Evolutionary conservation across 2,888 invertebrate genomes (phyloP).

Genomic region (Venusia cambrica): DNA sequence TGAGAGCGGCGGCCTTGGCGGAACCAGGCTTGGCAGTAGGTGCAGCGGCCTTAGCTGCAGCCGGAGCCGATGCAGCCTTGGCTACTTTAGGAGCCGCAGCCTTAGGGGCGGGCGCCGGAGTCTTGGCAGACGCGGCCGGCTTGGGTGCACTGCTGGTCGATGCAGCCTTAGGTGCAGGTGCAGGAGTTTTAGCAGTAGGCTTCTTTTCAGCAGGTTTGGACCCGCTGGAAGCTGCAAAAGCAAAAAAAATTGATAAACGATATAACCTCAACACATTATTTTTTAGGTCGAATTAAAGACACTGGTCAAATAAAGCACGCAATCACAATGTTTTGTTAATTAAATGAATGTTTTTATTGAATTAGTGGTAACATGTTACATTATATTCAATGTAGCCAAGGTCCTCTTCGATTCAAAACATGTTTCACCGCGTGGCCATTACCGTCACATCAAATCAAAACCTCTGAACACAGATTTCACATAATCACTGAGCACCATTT

Average conservation of each 20-base stretch:
- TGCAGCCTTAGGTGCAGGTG: constrained; percentile 68
- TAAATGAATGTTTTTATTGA: too few species aligned
- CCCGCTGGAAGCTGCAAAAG: constrained; percentile 54
- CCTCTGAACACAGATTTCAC: constrained; percentile 9
- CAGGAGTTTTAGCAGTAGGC: constrained; percentile 66
- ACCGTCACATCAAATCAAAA: constrained; percentile 32
- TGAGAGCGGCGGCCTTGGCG: constrained; percentile 74
- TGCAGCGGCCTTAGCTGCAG: constrained; percentile 66
- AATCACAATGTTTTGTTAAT: background rate
- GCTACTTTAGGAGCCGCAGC: constrained; percentile 71
- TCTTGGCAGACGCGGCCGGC: constrained; percentile 62
- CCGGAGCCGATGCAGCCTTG: constrained; percentile 70
- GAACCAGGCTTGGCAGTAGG: constrained; percentile 77
- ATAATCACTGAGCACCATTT: constrained; percentile 2
- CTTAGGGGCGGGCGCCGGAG: constrained; percentile 68
- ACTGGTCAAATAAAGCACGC: constrained; percentile 1
- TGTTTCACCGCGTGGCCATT: constrained; percentile 57
- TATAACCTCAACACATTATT: constrained; percentile 43
- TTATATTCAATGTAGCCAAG: too few species aligned
- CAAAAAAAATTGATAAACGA: constrained; percentile 13
- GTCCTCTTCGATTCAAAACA: constrained; percentile 26
- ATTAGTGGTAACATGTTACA: constrained; percentile 5
- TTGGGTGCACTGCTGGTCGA: constrained; percentile 52
- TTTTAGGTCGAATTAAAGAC: background rate
- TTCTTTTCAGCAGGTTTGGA: constrained; percentile 74